Evolutionary conservation across 1,140 invertebrate genomes (phyloP), one percentile per base, ranked within the genome.

Genomic region (Sarcophaga bullata): DNA sequence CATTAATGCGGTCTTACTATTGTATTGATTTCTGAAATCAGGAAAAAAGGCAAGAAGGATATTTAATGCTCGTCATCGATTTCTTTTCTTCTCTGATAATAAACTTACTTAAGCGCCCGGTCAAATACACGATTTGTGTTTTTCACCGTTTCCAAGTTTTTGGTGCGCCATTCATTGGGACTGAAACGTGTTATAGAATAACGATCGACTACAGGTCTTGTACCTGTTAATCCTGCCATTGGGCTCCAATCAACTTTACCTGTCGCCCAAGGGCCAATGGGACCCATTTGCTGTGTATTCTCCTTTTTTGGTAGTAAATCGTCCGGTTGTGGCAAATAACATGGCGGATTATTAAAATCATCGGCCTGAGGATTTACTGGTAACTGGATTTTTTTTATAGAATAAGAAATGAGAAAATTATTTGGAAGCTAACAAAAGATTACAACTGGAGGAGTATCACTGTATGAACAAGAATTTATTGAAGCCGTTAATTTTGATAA

Each of bases 181-280:
- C 94, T 94, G 85, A 92, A 95, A 82, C 93, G 91, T 11, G 94
- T 94, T 19, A 95, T 92, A 0, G 94, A 94, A 86, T 95, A 95
- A 86, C 93, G 94, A 90, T 95, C 94, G 0, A 94, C 94, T 0
- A 93, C 91, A 0, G 95, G 94, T 84, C 94, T 91, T 0, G 94
- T 92, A 2, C 94, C 94, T 2, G 94, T 95, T 83, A 95, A 90
- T 7, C 92, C 93, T 19, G 91, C 92, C 47, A 93, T 90, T 2
- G 94, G 94, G 52, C 93, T 93, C 92, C 93, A 95, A 87, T 94
- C 93, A 0, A 94, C 92, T 80, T 93, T 92, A 8, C 94, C 94
- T 3, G 94, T 93, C 3, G 93, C 93, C 90, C 94, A 95, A 13
- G 94, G 94, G 52, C 93, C 94, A 19, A 94, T 85, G 0, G 88